phyloP scores from a whole-genome alignment of 2,888 invertebrate species.

The Mimas tiliae region DNA sequence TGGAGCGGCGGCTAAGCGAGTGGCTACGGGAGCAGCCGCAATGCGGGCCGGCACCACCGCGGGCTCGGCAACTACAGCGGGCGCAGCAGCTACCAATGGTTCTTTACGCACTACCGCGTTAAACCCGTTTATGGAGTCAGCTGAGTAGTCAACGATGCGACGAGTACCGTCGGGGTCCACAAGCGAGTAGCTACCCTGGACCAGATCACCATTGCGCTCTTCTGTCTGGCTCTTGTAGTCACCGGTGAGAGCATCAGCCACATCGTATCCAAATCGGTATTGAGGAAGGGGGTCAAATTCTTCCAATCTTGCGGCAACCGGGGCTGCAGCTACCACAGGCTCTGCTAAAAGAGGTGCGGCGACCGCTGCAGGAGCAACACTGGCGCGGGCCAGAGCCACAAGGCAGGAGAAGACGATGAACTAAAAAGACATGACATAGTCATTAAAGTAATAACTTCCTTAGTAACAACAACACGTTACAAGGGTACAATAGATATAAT shows the following conservation, averaged over 20 bases:
- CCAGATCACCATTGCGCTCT: slow-evolving; percentile 80
- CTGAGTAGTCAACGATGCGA: slow-evolving; percentile 70
- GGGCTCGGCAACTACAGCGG: slow-evolving; percentile 46
- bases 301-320: slow-evolving; percentile 56
- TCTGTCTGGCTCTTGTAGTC: slow-evolving; percentile 76
- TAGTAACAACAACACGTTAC: too few relatives aligned
- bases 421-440: slow-evolving; percentile 46
- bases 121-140: slow-evolving; percentile 71
- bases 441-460: too few relatives aligned
- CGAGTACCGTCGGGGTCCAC: slow-evolving; percentile 70
- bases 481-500: too few relatives aligned
- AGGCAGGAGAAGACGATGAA: slow-evolving; percentile 66
- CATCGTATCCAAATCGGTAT: slow-evolving; percentile 77
- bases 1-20: slow-evolving; percentile 43
- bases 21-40: slow-evolving; percentile 37
- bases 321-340: slow-evolving; percentile 55
- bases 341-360: slow-evolving; percentile 58
- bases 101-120: slow-evolving; percentile 72
- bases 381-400: slow-evolving; percentile 60
- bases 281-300: slow-evolving; percentile 84
- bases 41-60: slow-evolving; percentile 43
- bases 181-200: slow-evolving; percentile 71
- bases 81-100: slow-evolving; percentile 45
- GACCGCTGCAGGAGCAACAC: slow-evolving; percentile 54
- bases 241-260: slow-evolving; percentile 69